Percentiles rank a stretch among this genome's conserved stretches.
Evolutionary conservation across 2,797 vertebrate species (phyloP).

Genomic region (Coregonus sp.): DNA sequence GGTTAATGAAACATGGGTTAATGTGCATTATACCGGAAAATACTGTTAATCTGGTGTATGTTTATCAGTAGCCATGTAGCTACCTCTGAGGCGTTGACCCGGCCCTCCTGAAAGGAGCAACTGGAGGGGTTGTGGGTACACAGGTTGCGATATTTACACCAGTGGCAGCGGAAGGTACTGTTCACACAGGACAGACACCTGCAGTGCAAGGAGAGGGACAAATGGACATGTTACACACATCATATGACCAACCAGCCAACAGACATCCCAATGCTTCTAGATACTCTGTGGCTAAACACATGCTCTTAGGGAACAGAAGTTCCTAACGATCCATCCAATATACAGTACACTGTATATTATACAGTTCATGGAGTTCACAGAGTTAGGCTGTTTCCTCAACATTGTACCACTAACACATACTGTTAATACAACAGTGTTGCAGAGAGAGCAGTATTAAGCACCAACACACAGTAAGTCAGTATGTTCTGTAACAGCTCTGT

Average conservation of each 20-base stretch:
- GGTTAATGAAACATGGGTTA: background rate
- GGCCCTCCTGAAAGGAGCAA: conserved; percentile 94
- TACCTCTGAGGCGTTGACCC: conserved; percentile 92
- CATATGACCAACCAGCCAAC: background rate
- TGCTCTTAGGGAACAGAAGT: background rate
- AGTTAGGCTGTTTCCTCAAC: too few relatives aligned
- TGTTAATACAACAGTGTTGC: background rate
- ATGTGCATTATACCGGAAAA: background rate
- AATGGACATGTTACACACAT: background rate
- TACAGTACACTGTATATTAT: background rate
- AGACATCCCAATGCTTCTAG: background rate
- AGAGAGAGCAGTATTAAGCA: background rate
- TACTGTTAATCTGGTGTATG: background rate
- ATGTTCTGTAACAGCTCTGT: conserved; percentile 19
- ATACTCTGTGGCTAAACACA: background rate
- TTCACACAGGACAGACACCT: conserved; percentile 96
- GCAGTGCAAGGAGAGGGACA: background rate
- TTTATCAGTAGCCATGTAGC: background rate
- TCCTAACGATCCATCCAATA: background rate
- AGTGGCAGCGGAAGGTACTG: conserved; percentile 93
- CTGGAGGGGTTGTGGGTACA: conserved; percentile 94
- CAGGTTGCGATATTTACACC: conserved; percentile 97
- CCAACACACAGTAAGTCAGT: background rate
- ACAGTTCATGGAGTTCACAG: background rate
- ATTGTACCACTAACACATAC: background rate